phyloP scores from a whole-genome alignment of 1,140 invertebrate species.

The Adoxophyes honmai region DNA sequence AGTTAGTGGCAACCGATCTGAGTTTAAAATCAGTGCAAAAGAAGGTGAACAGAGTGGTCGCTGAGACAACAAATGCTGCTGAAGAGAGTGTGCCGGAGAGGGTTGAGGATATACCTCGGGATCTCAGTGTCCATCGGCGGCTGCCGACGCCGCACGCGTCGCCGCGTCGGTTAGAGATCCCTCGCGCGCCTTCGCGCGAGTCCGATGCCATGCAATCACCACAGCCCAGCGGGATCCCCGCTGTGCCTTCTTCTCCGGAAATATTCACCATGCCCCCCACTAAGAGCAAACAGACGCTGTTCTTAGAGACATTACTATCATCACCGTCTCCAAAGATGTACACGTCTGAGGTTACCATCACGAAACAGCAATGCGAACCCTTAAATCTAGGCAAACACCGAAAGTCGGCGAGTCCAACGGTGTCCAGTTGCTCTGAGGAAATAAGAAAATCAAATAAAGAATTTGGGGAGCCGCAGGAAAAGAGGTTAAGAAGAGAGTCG shows the following conservation, averaged over 20 bases:
- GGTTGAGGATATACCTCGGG: constrained; percentile 78
- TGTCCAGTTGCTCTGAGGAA: constrained; percentile 80
- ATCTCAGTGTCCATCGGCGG: constrained; percentile 77
- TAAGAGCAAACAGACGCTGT: constrained; percentile 76
- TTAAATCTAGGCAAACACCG: constrained; percentile 81
- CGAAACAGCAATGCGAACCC: constrained; percentile 81
- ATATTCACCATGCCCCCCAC: constrained; percentile 72
- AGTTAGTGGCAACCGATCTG: constrained; percentile 72
- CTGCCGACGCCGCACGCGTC: constrained; percentile 66
- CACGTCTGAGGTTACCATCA: constrained; percentile 76
- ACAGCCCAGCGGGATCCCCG: constrained; percentile 81
- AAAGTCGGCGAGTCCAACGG: constrained; percentile 79
- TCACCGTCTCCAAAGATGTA: constrained; percentile 77
- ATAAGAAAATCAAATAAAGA: constrained; percentile 70
- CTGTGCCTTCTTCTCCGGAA: constrained; percentile 79
- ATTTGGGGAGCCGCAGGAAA: constrained; percentile 78
- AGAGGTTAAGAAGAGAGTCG: constrained; percentile 76
- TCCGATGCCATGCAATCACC: constrained; percentile 82
- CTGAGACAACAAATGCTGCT: constrained; percentile 49
- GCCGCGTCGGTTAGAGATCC: constrained; percentile 61
- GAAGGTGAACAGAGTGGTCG: constrained; percentile 31
- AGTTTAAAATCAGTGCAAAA: constrained; percentile 55
- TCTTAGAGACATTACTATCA: constrained; percentile 77
- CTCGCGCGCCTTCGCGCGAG: constrained; percentile 78
- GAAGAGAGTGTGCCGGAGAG: constrained; percentile 62